phyloP scores from a whole-genome alignment of 1,140 invertebrate species.

The Gryon sp. region DNA sequence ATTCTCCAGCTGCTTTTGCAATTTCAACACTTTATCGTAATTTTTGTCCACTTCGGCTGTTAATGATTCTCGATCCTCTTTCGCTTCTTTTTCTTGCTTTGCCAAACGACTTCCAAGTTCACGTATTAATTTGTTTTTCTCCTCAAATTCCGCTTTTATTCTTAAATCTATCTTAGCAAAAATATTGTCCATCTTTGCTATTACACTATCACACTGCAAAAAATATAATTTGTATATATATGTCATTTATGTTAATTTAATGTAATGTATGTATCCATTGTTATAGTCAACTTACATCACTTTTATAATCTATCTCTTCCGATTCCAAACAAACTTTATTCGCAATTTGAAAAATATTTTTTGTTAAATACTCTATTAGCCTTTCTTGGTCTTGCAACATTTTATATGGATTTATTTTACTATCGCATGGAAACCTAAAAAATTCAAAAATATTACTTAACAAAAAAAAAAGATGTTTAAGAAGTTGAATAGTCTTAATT shows the following conservation, averaged over 20 bases:
- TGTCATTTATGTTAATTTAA: neutral
- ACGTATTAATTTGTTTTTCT: slow-evolving; percentile 67
- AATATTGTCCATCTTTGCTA: slow-evolving; percentile 58
- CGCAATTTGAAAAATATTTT: slow-evolving; percentile 42
- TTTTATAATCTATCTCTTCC: slow-evolving; percentile 38
- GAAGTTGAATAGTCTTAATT: too few species aligned
- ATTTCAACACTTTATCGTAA: slow-evolving; percentile 20
- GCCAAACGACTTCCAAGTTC: slow-evolving; percentile 63
- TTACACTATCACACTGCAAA: slow-evolving; percentile 23
- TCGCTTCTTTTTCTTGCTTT: slow-evolving; percentile 64
- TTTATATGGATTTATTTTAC: slow-evolving; percentile 10
- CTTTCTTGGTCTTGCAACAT: slow-evolving; percentile 37
- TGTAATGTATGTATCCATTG: too few species aligned
- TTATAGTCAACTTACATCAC: slow-evolving; percentile 12
- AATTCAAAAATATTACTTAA: too few species aligned
- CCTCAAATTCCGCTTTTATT: slow-evolving; percentile 49
- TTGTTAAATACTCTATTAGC: slow-evolving; percentile 39
- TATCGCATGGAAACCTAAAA: neutral
- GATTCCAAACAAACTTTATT: slow-evolving; percentile 21
- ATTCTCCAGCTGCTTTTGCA: slow-evolving; percentile 6
- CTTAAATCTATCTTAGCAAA: slow-evolving; percentile 62
- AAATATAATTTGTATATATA: slow-evolving; percentile 2
- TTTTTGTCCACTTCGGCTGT: slow-evolving; percentile 8
- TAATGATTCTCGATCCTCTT: slow-evolving; percentile 30
- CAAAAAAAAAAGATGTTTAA: too few species aligned